Evolutionary conservation across 2,888 invertebrate genomes (phyloP).

Genomic region (Watsonalla cultraria): DNA sequence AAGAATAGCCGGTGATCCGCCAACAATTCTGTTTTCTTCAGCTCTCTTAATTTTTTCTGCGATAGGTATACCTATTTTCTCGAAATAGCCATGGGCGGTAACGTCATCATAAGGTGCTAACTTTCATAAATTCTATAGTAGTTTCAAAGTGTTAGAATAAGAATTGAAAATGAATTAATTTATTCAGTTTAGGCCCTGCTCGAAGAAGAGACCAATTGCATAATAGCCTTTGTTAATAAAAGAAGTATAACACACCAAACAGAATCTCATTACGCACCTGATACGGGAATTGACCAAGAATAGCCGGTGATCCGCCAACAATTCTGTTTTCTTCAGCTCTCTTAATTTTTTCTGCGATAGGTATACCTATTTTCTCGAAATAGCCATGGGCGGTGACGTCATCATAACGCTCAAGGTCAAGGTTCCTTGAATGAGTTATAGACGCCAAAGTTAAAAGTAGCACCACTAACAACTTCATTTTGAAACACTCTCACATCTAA

Average conservation of each 20-base stretch:
- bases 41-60: slow-evolving; percentile 35
- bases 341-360: slow-evolving; percentile 35
- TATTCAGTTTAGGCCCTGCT: too few species aligned
- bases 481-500: neutral
- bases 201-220: too few species aligned
- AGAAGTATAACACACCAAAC: too few species aligned
- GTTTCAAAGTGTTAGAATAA: too few species aligned
- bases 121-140: too few species aligned
- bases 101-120: too few species aligned
- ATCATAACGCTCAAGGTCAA: neutral
- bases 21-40: slow-evolving; percentile 37
- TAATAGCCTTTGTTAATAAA: too few species aligned
- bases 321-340: slow-evolving; percentile 37
- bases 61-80: slow-evolving; percentile 38
- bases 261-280: slow-evolving; percentile 23
- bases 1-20: slow-evolving; percentile 30
- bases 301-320: slow-evolving; percentile 35
- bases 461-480: neutral
- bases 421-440: slow-evolving; percentile 13
- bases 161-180: too few species aligned
- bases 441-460: neutral
- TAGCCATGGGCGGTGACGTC: slow-evolving; percentile 36
- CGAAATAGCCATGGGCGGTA: slow-evolving; percentile 39
- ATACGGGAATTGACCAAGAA: slow-evolving; percentile 35
- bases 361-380: slow-evolving; percentile 37